A percentile compares a stretch with the other conserved stretches of the same genome.
These are phyloP conservation scores for Cerceris ruficornis DNA, from an alignment of 2,888 invertebrate species.

Conservation along the genomic window DNA sequence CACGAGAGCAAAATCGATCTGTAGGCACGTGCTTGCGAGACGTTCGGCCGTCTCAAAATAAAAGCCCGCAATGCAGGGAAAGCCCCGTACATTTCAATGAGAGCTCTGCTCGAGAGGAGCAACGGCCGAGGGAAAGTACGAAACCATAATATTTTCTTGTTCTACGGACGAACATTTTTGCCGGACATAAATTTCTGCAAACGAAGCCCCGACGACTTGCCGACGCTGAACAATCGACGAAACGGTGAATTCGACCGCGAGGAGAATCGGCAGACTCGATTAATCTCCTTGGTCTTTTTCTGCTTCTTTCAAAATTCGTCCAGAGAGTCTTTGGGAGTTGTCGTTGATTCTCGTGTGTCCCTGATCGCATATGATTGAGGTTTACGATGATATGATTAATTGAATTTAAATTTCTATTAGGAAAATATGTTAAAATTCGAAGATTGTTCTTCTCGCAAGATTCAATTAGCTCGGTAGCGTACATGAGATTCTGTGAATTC, in stretches of 20 bases:
- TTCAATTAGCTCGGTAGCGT: no score
- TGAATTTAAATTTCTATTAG: no score
- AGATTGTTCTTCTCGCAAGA: no score
- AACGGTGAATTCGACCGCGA: conserved; percentile 2
- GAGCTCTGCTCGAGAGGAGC: conserved; percentile 17
- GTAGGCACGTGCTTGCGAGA: conserved; percentile 43
- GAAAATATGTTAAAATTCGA: no score
- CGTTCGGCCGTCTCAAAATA: conserved; percentile 53
- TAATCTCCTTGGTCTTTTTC: not conserved
- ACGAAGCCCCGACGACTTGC: not conserved
- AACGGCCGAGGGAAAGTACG: conserved; percentile 27
- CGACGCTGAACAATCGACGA: not conserved
- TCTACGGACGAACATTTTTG: no score
- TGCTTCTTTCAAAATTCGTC: not conserved
- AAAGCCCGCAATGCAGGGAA: conserved; percentile 59
- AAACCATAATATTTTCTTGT: not conserved
- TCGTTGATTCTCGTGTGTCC: not conserved
- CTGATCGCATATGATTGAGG: not conserved
- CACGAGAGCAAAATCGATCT: conserved; percentile 41
- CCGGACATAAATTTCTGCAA: no score
- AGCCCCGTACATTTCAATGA: conserved; percentile 20
- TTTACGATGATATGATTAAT: no score
- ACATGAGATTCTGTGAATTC: no score
- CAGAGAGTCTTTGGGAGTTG: not conserved
- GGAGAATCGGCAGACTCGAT: conserved; percentile 4